A percentile compares a stretch with the other conserved stretches of the same genome.
These are phyloP conservation scores for Micoletzkya japonica DNA, from an alignment of 2,888 invertebrate genomes.

Conservation along the genomic window DNA sequence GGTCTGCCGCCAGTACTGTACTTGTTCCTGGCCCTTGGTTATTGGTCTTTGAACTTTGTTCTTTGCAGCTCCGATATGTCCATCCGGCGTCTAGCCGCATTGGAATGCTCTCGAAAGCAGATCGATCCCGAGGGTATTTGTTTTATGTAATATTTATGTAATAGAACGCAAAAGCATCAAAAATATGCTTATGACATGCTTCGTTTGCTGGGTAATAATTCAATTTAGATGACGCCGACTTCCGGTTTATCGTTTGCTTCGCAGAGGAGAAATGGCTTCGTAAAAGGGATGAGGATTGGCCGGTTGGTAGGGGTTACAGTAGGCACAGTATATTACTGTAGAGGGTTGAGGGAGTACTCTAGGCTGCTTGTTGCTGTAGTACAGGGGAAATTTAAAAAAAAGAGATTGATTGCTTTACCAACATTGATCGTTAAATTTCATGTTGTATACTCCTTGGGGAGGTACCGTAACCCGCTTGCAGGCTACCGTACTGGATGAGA, in stretches of 20 bases:
- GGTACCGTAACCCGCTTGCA: not conserved
- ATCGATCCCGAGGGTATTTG: constrained; percentile 25
- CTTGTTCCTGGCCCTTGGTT: not conserved
- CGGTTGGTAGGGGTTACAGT: not conserved
- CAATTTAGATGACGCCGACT: constrained; percentile 20
- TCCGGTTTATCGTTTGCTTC: constrained; percentile 22
- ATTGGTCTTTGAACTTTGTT: not conserved
- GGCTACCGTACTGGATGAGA: constrained; percentile 35
- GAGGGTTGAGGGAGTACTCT: not conserved
- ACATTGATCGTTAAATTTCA: not conserved
- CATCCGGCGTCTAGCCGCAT: constrained; percentile 9
- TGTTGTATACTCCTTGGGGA: not conserved
- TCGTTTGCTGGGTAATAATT: too few relatives aligned
- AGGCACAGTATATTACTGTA: not conserved
- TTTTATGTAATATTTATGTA: not conserved
- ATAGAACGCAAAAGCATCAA: not conserved
- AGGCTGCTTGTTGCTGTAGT: not conserved
- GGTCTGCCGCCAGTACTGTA: not conserved
- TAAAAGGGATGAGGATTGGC: constrained; percentile 37
- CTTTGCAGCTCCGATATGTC: constrained; percentile 8
- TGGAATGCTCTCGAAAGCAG: constrained; percentile 8
- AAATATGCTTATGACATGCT: not conserved
- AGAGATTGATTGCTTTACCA: not conserved
- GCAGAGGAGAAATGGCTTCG: constrained; percentile 40
- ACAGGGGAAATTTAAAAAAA: not conserved